phyloP scores from a whole-genome alignment of 53 echinoderm and acorn worm genomes.

The Antedon mediterranea region DNA sequence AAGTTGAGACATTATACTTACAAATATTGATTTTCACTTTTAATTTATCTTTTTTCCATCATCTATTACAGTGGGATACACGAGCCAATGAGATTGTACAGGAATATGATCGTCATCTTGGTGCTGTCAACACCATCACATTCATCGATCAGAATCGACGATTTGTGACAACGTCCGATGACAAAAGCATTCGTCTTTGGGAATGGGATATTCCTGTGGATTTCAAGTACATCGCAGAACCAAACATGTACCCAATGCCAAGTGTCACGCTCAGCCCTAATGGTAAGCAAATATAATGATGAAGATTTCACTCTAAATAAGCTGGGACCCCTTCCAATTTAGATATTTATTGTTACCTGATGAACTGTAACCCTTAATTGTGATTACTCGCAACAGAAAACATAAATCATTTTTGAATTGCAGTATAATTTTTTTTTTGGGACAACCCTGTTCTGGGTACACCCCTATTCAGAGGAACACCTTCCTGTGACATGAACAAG shows the following conservation, averaged over 20 bases:
- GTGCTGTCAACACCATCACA: slow-evolving; percentile 94
- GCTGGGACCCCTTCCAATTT: too few relatives aligned
- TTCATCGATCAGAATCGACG: slow-evolving; percentile 82
- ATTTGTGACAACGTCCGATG: slow-evolving; percentile 96
- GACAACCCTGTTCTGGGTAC: too few relatives aligned
- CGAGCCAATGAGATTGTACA: slow-evolving; percentile 79
- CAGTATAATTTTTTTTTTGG: too few relatives aligned
- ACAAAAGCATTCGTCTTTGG: slow-evolving; percentile 93
- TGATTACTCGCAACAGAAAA: not conserved
- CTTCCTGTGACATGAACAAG: too few relatives aligned
- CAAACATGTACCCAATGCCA: slow-evolving; percentile 94
- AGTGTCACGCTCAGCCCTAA: slow-evolving; percentile 87
- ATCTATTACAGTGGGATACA: slow-evolving; percentile 67
- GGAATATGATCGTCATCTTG: slow-evolving; percentile 93
- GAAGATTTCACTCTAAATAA: too few relatives aligned
- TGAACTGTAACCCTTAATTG: too few relatives aligned
- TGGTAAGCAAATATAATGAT: slow-evolving; percentile 42
- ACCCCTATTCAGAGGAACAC: too few relatives aligned
- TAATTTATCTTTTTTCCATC: too few relatives aligned
- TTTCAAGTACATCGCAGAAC: slow-evolving; percentile 99
- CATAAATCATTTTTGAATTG: too few relatives aligned
- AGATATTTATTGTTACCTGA: too few relatives aligned
- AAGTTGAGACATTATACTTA: too few relatives aligned
- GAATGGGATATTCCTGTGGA: slow-evolving; percentile 99
- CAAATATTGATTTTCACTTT: too few relatives aligned